A percentile compares a stretch with the other conserved stretches of the same genome.
These are phyloP conservation scores for Tridacna gigas DNA, from an alignment of 2,888 invertebrate genomes.

Conservation along the genomic window DNA sequence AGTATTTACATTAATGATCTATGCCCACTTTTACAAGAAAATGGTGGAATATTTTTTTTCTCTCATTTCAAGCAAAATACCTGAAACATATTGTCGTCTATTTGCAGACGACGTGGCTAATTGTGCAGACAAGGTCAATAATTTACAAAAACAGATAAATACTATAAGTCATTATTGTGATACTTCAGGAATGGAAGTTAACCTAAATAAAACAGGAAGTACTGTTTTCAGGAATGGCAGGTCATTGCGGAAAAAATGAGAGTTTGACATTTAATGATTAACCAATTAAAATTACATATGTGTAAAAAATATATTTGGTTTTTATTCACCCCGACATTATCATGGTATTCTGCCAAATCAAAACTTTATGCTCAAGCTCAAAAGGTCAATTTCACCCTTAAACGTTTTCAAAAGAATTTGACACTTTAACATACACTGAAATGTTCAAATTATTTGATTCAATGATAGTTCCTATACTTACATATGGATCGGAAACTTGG, in stretches of 20 bases:
- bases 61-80: neutral
- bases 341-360: constrained; percentile 1
- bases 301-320: constrained; percentile 8
- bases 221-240: constrained; percentile 13
- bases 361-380: neutral
- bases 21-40: neutral
- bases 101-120: neutral
- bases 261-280: constrained; percentile 2
- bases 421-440: neutral
- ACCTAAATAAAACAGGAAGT: constrained; percentile 7
- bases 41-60: constrained; percentile 12
- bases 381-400: neutral
- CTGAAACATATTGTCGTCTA: neutral
- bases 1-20: constrained; percentile 21
- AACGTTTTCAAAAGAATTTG: neutral
- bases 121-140: neutral
- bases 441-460: constrained; percentile 26
- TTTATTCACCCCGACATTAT: neutral
- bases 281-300: neutral
- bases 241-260: neutral
- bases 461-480: constrained; percentile 9
- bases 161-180: constrained; percentile 9
- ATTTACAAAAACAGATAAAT: constrained; percentile 15
- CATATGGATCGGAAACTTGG: constrained; percentile 19
- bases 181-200: constrained; percentile 11